phyloP scores from a whole-genome alignment of 2,888 invertebrate genomes.

The Eristalis intricaria region DNA sequence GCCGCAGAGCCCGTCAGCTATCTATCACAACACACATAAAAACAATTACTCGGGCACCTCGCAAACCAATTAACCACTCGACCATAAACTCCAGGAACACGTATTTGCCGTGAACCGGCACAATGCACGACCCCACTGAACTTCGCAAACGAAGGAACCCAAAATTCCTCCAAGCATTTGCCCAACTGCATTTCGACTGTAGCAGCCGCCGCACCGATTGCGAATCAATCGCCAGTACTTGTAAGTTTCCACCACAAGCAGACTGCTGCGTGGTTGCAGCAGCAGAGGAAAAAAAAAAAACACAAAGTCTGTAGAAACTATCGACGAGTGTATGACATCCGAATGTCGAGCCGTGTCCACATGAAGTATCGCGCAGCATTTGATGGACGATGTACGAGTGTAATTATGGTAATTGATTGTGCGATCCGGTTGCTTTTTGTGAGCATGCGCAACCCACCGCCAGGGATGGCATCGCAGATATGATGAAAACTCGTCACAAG shows the following conservation, averaged over 20 bases:
- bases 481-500: conserved; percentile 62
- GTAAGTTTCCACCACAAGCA: not conserved
- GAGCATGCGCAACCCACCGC: conserved; percentile 35
- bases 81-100: not conserved
- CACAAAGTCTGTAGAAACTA: not conserved
- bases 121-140: conserved; percentile 26
- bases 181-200: not conserved
- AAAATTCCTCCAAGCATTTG: conserved; percentile 14
- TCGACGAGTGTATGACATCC: conserved; percentile 6
- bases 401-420: conserved; percentile 67
- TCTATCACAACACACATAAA: not conserved
- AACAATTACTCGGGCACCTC: not conserved
- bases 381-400: conserved; percentile 42
- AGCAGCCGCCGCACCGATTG: not conserved
- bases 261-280: not conserved
- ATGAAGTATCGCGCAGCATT: conserved; percentile 10
- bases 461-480: conserved; percentile 25
- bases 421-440: conserved; percentile 46
- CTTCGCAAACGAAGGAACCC: conserved; percentile 26
- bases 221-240: not conserved
- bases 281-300: too few relatives aligned
- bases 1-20: not conserved
- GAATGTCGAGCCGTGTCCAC: conserved; percentile 15
- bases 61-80: not conserved
- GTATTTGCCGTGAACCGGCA: not conserved